Conservation (phyloP, 2,888 invertebrate genomes). For the Mimachlamys varia region DNA sequence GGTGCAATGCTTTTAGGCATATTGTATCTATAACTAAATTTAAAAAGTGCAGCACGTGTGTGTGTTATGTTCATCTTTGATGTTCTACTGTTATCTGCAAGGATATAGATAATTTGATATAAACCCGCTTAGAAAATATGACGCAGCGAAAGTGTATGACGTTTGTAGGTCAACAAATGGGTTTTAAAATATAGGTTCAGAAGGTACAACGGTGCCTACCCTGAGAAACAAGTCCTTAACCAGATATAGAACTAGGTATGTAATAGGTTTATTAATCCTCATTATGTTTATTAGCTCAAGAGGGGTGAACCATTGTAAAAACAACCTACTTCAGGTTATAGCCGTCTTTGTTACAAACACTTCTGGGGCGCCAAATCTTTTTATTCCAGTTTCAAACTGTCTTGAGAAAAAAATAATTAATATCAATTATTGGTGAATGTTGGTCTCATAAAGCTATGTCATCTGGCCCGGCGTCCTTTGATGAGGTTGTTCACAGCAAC, state of each 20-base stretch:
- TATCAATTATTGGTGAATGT: constrained; percentile 23
- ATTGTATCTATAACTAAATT: too few relatives aligned
- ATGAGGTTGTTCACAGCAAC: neutral
- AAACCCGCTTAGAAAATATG: too few relatives aligned
- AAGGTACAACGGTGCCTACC: neutral
- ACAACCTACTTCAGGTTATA: neutral
- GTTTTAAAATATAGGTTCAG: neutral
- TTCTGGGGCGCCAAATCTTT: neutral
- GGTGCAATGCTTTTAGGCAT: too few relatives aligned
- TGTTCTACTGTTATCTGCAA: too few relatives aligned
- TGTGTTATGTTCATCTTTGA: too few relatives aligned
- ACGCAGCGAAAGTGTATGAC: too few relatives aligned
- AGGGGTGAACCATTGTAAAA: constrained; percentile 8
- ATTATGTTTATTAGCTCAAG: neutral
- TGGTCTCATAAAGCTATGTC: neutral
- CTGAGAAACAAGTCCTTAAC: neutral
- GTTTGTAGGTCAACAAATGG: neutral
- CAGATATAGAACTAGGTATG: neutral
- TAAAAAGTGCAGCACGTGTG: too few relatives aligned
- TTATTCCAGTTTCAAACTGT: constrained; percentile 33
- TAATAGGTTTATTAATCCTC: neutral
- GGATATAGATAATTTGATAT: too few relatives aligned
- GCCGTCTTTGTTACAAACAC: neutral
- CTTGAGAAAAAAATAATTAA: constrained; percentile 21
- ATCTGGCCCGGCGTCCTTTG: neutral